phyloP scores from a whole-genome alignment of 2,113 vertebrate genomes.

The Lathamus discolor region DNA sequence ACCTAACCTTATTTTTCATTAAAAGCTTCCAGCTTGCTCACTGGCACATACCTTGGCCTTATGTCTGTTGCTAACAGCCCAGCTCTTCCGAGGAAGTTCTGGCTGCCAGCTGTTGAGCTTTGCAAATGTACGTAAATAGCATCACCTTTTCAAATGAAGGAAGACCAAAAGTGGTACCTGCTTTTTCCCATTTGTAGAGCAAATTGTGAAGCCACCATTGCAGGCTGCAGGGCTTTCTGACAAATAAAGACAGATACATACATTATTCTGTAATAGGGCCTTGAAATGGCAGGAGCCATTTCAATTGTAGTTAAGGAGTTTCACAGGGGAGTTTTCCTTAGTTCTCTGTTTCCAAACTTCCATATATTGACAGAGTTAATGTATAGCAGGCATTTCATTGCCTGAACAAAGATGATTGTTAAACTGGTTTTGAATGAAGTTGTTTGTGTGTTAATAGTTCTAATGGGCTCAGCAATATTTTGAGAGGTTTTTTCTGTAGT shows the following conservation, averaged over 20 bases:
- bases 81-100: background rate
- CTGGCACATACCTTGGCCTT: background rate
- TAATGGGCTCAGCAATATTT: background rate
- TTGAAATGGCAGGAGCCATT: background rate
- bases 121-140: background rate
- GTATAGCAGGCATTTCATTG: background rate
- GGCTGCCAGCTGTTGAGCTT: slow-evolving; percentile 34
- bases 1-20: background rate
- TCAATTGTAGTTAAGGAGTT: background rate
- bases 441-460: background rate
- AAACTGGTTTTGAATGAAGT: background rate
- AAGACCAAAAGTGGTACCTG: background rate
- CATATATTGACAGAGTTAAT: background rate
- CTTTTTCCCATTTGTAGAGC: background rate
- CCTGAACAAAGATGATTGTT: background rate
- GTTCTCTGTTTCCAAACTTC: background rate
- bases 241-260: background rate
- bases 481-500: background rate
- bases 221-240: background rate
- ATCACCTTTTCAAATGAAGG: background rate
- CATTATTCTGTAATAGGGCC: background rate
- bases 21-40: background rate
- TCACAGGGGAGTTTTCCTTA: background rate
- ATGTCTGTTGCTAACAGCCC: background rate
- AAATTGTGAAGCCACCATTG: slow-evolving; percentile 25